Conservation (phyloP, 2,888 invertebrate species). For the Athrips mouffetella region DNA sequence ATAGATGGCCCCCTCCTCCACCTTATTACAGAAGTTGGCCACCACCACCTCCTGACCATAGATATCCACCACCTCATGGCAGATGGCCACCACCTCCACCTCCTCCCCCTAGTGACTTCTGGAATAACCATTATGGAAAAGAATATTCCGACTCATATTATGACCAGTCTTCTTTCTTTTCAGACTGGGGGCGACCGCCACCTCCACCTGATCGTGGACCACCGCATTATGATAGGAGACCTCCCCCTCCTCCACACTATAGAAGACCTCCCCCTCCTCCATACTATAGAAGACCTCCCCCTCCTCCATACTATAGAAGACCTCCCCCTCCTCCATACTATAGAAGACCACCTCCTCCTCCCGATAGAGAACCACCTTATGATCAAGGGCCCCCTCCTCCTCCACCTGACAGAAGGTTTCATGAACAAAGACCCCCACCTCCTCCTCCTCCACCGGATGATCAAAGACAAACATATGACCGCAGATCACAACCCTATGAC, state of each 20-base stretch:
- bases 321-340: constrained; percentile 21
- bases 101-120: too few species aligned
- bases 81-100: constrained; percentile 20
- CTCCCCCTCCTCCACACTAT: not conserved
- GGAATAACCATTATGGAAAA: too few species aligned
- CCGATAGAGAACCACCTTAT: constrained; percentile 6
- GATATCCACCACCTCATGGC: constrained; percentile 17
- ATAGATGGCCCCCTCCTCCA: constrained; percentile 13
- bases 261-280: constrained; percentile 15
- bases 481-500: too few species aligned
- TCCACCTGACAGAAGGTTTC: constrained; percentile 13
- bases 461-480: constrained; percentile 17
- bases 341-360: constrained; percentile 15
- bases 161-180: not conserved
- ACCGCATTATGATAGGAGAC: not conserved
- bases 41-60: constrained; percentile 13
- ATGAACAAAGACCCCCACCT: constrained; percentile 14
- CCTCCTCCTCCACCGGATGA: not conserved
- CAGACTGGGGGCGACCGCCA: too few species aligned
- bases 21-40: constrained; percentile 4
- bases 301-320: constrained; percentile 7
- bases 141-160: not conserved
- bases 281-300: constrained; percentile 20
- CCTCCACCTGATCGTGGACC: not conserved
- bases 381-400: constrained; percentile 17